Base-by-base conservation (phyloP, 1,140 invertebrate genomes). In the Drosophila virilis region DNA sequence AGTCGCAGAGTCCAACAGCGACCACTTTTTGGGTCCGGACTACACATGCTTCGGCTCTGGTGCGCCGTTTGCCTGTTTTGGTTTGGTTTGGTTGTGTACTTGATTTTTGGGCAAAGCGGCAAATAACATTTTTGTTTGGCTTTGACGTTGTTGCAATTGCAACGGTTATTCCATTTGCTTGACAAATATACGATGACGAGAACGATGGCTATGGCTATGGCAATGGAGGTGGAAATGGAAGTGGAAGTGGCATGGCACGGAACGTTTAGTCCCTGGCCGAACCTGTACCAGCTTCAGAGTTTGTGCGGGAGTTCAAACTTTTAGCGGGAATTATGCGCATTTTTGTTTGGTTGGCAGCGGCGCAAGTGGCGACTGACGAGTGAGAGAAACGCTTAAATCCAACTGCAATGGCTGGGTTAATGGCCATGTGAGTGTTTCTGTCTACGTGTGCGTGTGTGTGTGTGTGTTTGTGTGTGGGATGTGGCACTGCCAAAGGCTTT, bases 41-140 rank as follows among this genome's bases (percentile, higher is more conserved):
- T 50, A 51, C 50, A 52, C 64, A 55, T 48, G 55, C 38, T 35
- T 32, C 40, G 13, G 57, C 15, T 33, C 17, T 40, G 64, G 42
- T 32, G 42, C 43, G n/a, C 42, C 42, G 42, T 70, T 64, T 57
- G 66, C n/a, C 72, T 74, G 67, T 70, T 58, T 37, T 66, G 43
- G 46, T 54, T 51, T 17, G 67, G 70, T 73, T 71, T 86, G 84
- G 77, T 64, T 88, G 83, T 88, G 83, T 88, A 88, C 83, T 88
- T 88, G 84, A 88, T 88, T 88, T 88, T 90, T 90, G 84, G 84
- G 84, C 70, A 88, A 88, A 88, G 80, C 84, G 84, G 84, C 84
- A 88, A 88, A 88, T 88, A 88, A 89, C 84, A 88, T 88, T 88
- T 88, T 88, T 88, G 84, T 88, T 88, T 88, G 80, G 77, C 80